These are phyloP conservation scores for Drosophila prolongata DNA, from an alignment of 2,888 invertebrate species.

Conservation along the genomic window DNA sequence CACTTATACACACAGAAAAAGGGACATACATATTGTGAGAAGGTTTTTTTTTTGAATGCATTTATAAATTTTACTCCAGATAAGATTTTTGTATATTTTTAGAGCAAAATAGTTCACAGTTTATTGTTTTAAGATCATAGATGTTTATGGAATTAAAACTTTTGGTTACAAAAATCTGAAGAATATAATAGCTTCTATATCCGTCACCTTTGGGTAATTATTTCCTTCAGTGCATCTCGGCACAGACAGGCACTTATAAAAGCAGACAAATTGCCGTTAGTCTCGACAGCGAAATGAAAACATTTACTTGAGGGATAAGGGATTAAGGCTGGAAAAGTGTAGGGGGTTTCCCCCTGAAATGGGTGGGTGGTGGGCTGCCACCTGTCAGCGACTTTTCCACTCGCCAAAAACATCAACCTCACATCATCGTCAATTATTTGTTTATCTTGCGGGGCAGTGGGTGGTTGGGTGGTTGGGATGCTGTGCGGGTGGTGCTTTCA, in stretches of 20 bases:
- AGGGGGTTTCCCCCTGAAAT: background rate
- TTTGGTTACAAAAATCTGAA: too few relatives aligned
- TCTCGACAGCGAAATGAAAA: constrained; percentile 60
- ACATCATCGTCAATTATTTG: constrained; percentile 67
- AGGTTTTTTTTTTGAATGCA: background rate
- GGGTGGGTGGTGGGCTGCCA: constrained; percentile 51
- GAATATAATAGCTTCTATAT: too few relatives aligned
- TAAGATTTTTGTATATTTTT: too few relatives aligned
- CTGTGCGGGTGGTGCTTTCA: constrained; percentile 9
- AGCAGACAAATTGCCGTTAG: constrained; percentile 47
- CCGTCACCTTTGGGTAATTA: background rate
- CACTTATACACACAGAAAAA: constrained; percentile 20
- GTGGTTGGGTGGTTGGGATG: background rate
- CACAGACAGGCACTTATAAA: constrained; percentile 19
- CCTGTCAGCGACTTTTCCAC: constrained; percentile 58
- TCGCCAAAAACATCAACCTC: background rate
- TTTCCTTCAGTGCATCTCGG: constrained; percentile 9
- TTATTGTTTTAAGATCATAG: too few relatives aligned
- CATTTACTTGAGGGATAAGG: constrained; percentile 51
- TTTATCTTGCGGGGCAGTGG: constrained; percentile 40
- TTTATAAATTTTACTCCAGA: too few relatives aligned
- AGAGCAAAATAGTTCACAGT: too few relatives aligned
- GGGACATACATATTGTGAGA: background rate
- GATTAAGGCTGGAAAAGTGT: constrained; percentile 6
- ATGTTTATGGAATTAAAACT: too few relatives aligned